Percentiles rank a stretch among this genome's conserved stretches.
Evolutionary conservation across 2,888 invertebrate genomes (phyloP).

Genomic region (Hipparchia sbordonii): DNA sequence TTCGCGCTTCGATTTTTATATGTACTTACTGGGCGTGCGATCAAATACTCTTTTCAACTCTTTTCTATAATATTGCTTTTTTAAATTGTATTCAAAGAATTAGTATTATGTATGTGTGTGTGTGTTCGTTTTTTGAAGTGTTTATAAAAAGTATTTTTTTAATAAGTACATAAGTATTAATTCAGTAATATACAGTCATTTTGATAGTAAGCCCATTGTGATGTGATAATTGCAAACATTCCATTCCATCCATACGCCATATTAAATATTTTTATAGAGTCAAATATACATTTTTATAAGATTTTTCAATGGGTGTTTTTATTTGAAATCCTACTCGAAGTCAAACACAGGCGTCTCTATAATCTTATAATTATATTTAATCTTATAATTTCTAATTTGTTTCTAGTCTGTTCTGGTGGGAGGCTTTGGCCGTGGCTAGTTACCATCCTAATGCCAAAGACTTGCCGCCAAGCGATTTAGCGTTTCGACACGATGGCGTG

Average conservation of each 20-base stretch:
- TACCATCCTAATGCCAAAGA: no score
- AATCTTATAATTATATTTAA: no score
- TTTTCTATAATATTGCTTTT: background rate
- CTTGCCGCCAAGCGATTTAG: no score
- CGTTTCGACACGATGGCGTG: no score
- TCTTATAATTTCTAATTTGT: no score
- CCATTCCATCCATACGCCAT: constrained; percentile 73
- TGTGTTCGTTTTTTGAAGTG: constrained; percentile 24
- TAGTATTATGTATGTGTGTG: constrained; percentile 24
- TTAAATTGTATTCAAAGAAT: background rate
- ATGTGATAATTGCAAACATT: constrained; percentile 44
- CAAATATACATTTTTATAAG: constrained; percentile 43
- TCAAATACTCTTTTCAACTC: background rate
- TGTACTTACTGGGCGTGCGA: background rate
- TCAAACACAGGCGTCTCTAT: no score
- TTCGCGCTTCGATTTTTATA: background rate
- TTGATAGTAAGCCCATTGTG: constrained; percentile 37
- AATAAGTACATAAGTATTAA: background rate
- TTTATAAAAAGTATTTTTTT: constrained; percentile 8
- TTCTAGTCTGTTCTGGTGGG: no score
- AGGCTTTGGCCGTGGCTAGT: no score
- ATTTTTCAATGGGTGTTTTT: constrained; percentile 38
- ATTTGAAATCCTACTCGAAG: background rate
- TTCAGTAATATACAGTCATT: constrained; percentile 29
- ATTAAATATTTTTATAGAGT: constrained; percentile 57